Percentiles rank a stretch among this genome's conserved stretches.
These are phyloP conservation scores for Brachylomia viminalis DNA, from an alignment of 2,888 invertebrate species.

Conservation along the genomic window DNA sequence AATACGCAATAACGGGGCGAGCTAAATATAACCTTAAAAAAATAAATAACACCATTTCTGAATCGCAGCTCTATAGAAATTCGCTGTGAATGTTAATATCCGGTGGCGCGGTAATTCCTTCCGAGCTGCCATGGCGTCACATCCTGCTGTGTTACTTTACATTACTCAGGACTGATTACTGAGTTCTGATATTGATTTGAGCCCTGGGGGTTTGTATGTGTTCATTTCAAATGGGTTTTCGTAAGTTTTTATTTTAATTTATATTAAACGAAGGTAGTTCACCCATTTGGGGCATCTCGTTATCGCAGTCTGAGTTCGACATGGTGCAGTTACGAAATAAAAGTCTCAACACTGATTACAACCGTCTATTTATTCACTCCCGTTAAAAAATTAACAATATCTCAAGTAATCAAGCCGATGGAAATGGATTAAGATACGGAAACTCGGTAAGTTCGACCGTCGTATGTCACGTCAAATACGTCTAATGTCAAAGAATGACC, in stretches of 20 bases:
- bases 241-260: neutral
- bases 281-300: too few species aligned
- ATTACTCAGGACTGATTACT: conserved; percentile 21
- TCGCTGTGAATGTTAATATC: conserved; percentile 46
- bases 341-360: too few species aligned
- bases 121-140: conserved; percentile 42
- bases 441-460: too few species aligned
- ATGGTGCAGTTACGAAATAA: too few species aligned
- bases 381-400: too few species aligned
- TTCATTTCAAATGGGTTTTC: neutral
- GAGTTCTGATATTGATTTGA: conserved; percentile 33
- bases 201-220: neutral
- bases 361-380: too few species aligned
- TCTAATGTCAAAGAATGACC: too few species aligned
- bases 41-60: conserved; percentile 2
- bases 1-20: neutral
- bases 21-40: neutral
- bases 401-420: too few species aligned
- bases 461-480: too few species aligned
- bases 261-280: too few species aligned
- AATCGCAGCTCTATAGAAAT: conserved; percentile 28
- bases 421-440: too few species aligned
- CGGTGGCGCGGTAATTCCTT: conserved; percentile 59
- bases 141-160: conserved; percentile 34
- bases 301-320: too few species aligned